phyloP scores from a whole-genome alignment of 2,113 vertebrate genomes.

The Myodes glareolus region DNA sequence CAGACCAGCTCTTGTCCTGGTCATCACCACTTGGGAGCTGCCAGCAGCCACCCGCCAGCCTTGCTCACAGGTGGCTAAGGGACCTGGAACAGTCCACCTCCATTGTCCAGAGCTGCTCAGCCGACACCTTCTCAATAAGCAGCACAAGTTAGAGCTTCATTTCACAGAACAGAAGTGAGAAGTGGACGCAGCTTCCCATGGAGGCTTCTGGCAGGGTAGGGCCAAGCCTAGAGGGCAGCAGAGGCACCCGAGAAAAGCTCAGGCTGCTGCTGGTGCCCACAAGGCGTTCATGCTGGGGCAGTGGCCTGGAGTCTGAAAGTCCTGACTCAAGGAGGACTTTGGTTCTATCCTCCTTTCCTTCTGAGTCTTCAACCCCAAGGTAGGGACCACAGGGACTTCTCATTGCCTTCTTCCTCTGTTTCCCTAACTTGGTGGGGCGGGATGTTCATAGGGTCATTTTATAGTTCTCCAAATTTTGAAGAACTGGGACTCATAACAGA shows the following conservation, averaged over 20 bases:
- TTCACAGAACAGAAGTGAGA: background rate
- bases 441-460: background rate
- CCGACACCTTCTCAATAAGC: background rate
- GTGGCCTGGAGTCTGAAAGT: background rate
- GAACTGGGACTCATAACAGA: background rate
- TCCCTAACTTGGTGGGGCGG: no score
- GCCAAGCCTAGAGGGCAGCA: background rate
- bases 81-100: background rate
- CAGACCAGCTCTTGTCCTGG: background rate
- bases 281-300: rapidly evolving
- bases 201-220: background rate
- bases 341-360: background rate
- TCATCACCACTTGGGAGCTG: background rate
- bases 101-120: background rate
- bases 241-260: background rate
- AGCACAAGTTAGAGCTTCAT: background rate
- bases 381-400: background rate
- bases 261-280: background rate
- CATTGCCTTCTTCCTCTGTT: background rate
- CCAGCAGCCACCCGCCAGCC: background rate
- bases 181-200: rapidly evolving
- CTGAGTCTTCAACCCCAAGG: background rate
- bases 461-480: background rate
- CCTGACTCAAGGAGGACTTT: background rate
- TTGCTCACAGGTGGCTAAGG: background rate